These are phyloP conservation scores for Abramis brama DNA, from an alignment of 2,113 vertebrate genomes.

Conservation along the genomic window DNA sequence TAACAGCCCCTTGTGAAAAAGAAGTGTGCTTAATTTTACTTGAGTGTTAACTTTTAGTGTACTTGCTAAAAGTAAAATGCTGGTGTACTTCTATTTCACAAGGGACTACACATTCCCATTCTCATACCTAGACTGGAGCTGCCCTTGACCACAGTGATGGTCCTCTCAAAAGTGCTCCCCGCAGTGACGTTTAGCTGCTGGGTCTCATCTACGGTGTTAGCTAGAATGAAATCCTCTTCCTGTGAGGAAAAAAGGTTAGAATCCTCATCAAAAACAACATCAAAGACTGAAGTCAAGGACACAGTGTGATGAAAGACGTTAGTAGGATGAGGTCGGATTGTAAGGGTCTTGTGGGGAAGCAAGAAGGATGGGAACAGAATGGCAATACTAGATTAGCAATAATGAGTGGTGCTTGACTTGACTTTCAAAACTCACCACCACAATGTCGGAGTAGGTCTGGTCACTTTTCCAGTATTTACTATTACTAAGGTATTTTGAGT, in stretches of 20 bases:
- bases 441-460: not conserved
- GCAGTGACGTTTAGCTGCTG: conserved; percentile 54
- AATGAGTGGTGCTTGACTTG: not conserved
- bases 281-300: conserved; percentile 39
- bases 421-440: not conserved
- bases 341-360: not conserved
- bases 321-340: not conserved
- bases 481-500: not conserved
- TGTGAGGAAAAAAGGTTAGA: conserved; percentile 63
- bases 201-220: conserved; percentile 55
- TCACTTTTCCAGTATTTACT: not conserved
- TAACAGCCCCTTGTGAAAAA: no score
- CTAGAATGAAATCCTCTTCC: conserved; percentile 72
- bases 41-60: no score
- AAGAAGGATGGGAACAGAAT: not conserved
- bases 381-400: not conserved
- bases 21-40: no score
- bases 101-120: conserved; percentile 24
- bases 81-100: not conserved
- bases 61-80: not conserved
- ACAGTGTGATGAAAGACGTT: conserved; percentile 24
- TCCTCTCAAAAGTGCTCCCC: conserved; percentile 84
- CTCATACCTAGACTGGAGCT: conserved; percentile 92
- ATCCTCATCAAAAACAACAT: conserved; percentile 25
- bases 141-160: conserved; percentile 92